These are phyloP conservation scores for Venustoraphidia nigricollis DNA, from an alignment of 2,888 invertebrate genomes.

Conservation along the genomic window DNA sequence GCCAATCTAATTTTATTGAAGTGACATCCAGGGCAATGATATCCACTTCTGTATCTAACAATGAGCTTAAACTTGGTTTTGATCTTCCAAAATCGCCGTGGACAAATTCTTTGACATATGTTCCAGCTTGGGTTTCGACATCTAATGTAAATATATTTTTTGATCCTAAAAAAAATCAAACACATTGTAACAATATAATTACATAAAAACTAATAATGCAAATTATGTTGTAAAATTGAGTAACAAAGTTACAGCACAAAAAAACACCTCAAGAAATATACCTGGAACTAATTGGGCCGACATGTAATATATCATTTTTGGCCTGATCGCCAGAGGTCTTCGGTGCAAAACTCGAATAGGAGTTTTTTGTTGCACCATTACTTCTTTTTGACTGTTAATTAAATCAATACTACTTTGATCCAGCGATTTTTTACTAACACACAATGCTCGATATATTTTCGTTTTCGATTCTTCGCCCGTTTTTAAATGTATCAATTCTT, in stretches of 20 bases:
- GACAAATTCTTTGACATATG: slow-evolving; percentile 94
- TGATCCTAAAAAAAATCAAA: slow-evolving; percentile 22
- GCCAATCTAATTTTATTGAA: slow-evolving; percentile 62
- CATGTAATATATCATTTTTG: slow-evolving; percentile 48
- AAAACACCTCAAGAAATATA: slow-evolving; percentile 8
- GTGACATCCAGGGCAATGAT: slow-evolving; percentile 86
- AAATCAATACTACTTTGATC: slow-evolving; percentile 35
- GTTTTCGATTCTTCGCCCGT: slow-evolving; percentile 77
- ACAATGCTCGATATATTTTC: slow-evolving; percentile 76
- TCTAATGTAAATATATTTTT: slow-evolving; percentile 44
- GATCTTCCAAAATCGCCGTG: slow-evolving; percentile 93
- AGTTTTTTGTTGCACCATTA: slow-evolving; percentile 65
- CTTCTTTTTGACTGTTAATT: slow-evolving; percentile 24
- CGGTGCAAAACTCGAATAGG: slow-evolving; percentile 83
- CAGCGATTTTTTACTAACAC: slow-evolving; percentile 29
- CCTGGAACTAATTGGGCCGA: slow-evolving; percentile 38
- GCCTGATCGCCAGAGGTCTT: slow-evolving; percentile 55
- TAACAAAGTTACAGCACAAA: not conserved
- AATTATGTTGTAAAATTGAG: too few species aligned
- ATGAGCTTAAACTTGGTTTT: slow-evolving; percentile 51
- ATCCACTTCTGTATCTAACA: slow-evolving; percentile 59
- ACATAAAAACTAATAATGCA: not conserved
- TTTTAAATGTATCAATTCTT: slow-evolving; percentile 54
- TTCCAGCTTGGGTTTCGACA: slow-evolving; percentile 76
- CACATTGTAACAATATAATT: not conserved